Evolutionary conservation across 2,797 vertebrate species (phyloP).

Genomic region (Ispidina lecontei): DNA sequence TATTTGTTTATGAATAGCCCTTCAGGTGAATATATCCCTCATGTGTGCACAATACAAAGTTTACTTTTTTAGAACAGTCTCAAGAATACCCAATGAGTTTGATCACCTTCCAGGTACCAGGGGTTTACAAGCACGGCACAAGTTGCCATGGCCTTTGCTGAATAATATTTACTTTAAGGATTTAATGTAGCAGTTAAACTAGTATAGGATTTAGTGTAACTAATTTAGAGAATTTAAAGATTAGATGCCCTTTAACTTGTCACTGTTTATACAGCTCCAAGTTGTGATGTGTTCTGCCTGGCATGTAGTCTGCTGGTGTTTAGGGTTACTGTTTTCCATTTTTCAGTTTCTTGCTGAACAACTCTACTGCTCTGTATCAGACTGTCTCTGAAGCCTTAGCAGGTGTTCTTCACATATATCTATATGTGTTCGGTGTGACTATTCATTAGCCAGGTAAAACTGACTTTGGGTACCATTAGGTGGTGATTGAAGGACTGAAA

Average conservation of each 20-base stretch:
- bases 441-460: neutral
- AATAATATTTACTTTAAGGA: conserved; percentile 59
- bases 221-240: conserved; percentile 23
- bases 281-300: neutral
- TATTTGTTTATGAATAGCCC: conserved; percentile 36
- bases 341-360: neutral
- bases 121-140: neutral
- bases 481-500: neutral
- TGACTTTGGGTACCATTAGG: neutral
- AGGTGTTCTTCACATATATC: neutral
- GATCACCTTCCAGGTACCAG: neutral
- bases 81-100: conserved; percentile 24
- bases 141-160: conserved; percentile 25
- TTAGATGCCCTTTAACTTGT: conserved; percentile 23
- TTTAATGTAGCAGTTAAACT: conserved; percentile 30
- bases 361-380: neutral
- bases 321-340: neutral
- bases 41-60: neutral
- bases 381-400: neutral
- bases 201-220: conserved; percentile 32
- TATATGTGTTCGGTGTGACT: neutral
- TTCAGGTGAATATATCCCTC: conserved; percentile 19
- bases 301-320: neutral
- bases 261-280: conserved; percentile 14
- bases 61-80: conserved; percentile 4